These are phyloP conservation scores for Mormyrus proboscirostris DNA, from an alignment of 2,797 vertebrate species.

Conservation along the genomic window DNA sequence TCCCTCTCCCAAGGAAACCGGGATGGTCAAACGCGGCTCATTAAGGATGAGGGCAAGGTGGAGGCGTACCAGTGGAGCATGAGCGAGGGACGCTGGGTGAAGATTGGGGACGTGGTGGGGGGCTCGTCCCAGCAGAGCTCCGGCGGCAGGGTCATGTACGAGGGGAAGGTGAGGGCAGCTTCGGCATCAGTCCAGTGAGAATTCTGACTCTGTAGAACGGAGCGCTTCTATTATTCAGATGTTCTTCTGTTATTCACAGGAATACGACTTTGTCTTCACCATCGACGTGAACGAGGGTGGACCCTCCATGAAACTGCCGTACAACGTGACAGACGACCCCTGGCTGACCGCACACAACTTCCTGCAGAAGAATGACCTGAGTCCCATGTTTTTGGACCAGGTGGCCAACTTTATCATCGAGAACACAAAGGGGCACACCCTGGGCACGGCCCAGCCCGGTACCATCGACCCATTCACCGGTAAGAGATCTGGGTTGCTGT, in stretches of 20 bases:
- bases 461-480: constrained; percentile 89
- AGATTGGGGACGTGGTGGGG: constrained; percentile 94
- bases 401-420: constrained; percentile 97
- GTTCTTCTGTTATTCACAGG: constrained; percentile 44
- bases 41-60: constrained; percentile 79
- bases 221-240: neutral
- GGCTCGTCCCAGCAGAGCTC: constrained; percentile 87
- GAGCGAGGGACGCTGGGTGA: constrained; percentile 82
- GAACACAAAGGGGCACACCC: constrained; percentile 82
- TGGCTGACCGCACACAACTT: constrained; percentile 95
- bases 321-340: constrained; percentile 85
- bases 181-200: neutral
- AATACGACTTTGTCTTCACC: constrained; percentile 94
- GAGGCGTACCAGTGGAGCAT: constrained; percentile 95
- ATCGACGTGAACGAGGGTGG: constrained; percentile 93
- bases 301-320: constrained; percentile 90
- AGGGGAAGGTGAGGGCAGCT: constrained; percentile 80
- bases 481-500: constrained; percentile 43
- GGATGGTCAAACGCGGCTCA: constrained; percentile 90
- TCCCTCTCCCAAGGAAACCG: constrained; percentile 69
- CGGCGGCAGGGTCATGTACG: constrained; percentile 84
- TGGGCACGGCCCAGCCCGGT: constrained; percentile 57
- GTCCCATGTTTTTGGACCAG: constrained; percentile 93
- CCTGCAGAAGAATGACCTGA: constrained; percentile 88
- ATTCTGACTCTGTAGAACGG: neutral